A percentile compares a stretch with the other conserved stretches of the same genome.
These are phyloP conservation scores for Herpailurus yagouaroundi DNA, from an alignment of 2,113 vertebrate species.

Conservation along the genomic window DNA sequence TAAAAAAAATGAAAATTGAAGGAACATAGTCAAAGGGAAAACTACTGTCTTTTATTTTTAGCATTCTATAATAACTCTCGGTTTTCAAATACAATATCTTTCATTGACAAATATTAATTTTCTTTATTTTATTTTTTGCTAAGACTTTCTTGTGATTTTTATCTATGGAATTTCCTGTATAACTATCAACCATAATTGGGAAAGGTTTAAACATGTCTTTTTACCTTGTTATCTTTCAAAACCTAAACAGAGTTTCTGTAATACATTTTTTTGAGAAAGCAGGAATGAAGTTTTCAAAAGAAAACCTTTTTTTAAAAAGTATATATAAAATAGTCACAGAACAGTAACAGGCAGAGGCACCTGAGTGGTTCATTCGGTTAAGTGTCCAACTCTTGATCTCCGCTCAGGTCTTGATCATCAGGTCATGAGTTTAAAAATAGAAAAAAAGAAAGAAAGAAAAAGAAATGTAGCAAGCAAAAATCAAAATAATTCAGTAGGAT, in stretches of 20 bases:
- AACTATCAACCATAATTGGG: neutral
- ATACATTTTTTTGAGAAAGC: neutral
- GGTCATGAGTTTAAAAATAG: no score
- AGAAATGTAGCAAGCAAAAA: conserved; percentile 16
- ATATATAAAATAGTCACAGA: neutral
- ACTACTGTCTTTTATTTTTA: conserved; percentile 26
- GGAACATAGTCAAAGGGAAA: neutral
- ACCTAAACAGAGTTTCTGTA: neutral
- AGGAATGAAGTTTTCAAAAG: conserved; percentile 30
- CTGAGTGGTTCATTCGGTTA: no score
- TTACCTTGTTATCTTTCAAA: conserved; percentile 10
- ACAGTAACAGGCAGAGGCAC: no score
- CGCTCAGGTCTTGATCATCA: no score
- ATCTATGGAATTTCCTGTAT: neutral
- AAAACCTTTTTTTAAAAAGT: neutral
- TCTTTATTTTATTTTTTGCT: conserved; percentile 11
- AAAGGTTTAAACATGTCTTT: conserved; percentile 19
- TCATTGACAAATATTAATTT: neutral
- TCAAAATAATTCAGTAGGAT: neutral
- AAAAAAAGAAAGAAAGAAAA: no score
- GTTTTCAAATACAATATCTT: conserved; percentile 31
- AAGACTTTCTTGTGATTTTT: neutral
- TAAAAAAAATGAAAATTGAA: conserved; percentile 49
- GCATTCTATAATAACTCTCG: conserved; percentile 6
- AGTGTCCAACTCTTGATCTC: no score